Conservation (phyloP, 2,888 invertebrate species). For the Nomada goodeniana region DNA sequence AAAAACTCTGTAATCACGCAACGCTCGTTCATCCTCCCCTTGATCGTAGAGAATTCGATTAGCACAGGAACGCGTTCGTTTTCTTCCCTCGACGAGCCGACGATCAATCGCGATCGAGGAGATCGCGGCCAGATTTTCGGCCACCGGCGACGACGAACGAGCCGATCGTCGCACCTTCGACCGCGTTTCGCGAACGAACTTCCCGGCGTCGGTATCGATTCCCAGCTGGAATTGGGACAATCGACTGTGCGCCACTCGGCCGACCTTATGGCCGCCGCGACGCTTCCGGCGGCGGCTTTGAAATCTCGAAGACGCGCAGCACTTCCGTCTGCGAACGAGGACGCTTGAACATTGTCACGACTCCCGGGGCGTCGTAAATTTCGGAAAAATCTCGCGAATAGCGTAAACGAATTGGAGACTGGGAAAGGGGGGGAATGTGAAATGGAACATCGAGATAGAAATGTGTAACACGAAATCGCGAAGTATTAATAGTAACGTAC, state of each 20-base stretch:
- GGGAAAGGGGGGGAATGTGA: too few relatives aligned
- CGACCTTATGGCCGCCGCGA: slow-evolving; percentile 45
- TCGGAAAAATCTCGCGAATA: neutral
- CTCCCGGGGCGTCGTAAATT: neutral
- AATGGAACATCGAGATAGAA: too few relatives aligned
- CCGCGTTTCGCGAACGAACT: slow-evolving; percentile 69
- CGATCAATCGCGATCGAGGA: neutral
- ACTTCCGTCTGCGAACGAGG: slow-evolving; percentile 1
- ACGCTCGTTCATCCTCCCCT: too few relatives aligned
- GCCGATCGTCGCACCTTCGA: slow-evolving; percentile 28
- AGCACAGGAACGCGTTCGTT: neutral
- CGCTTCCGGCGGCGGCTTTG: slow-evolving; percentile 31
- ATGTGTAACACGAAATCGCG: too few relatives aligned
- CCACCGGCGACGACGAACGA: too few relatives aligned
- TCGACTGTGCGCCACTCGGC: slow-evolving; percentile 61
- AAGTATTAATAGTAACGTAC: too few relatives aligned
- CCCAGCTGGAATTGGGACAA: slow-evolving; percentile 69
- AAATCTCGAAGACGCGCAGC: slow-evolving; percentile 21
- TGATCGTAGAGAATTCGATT: neutral
- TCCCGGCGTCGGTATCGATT: slow-evolving; percentile 66
- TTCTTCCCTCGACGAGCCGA: neutral
- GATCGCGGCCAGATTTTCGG: too few relatives aligned
- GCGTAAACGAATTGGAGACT: too few relatives aligned
- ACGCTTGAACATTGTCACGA: neutral
- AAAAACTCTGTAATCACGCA: too few relatives aligned